Percentiles rank a stretch among this genome's conserved stretches.
Evolutionary conservation across 2,797 vertebrate species (phyloP).

Genomic region (Sebastes steindachneri): DNA sequence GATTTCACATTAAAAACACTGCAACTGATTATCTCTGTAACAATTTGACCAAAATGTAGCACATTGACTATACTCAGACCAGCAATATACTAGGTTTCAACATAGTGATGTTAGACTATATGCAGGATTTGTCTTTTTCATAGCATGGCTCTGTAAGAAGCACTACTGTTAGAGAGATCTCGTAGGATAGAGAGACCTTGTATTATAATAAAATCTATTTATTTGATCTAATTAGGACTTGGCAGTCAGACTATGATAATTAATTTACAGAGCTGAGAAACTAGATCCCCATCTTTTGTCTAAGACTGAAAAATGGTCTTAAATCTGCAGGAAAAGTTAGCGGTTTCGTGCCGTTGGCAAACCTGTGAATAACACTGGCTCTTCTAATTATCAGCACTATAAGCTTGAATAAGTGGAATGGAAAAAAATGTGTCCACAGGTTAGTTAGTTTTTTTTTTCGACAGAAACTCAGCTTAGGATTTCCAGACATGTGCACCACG

Average conservation of each 20-base stretch:
- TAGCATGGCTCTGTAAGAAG: not conserved
- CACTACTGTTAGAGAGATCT: not conserved
- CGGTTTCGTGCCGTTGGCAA: conserved; percentile 3
- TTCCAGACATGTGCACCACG: conserved; percentile 10
- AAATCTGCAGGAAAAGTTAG: not conserved
- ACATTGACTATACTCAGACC: not conserved
- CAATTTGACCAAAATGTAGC: not conserved
- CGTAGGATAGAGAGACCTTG: not conserved
- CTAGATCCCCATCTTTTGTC: not conserved
- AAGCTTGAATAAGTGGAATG: not conserved
- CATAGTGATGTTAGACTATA: not conserved
- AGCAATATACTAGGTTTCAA: not conserved
- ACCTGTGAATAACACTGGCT: conserved; percentile 11
- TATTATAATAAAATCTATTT: not conserved
- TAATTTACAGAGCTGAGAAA: not conserved
- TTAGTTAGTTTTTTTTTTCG: not conserved
- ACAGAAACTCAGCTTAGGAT: conserved; percentile 8
- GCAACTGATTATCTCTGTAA: not conserved
- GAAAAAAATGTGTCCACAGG: conserved; percentile 11
- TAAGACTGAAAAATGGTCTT: not conserved
- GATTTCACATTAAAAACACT: not conserved
- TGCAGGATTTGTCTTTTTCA: not conserved
- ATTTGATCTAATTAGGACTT: conserved; percentile 25
- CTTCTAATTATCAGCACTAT: conserved; percentile 21
- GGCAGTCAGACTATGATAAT: conserved; percentile 8